These are phyloP conservation scores for Chiloscyllium punctatum DNA, from an alignment of 2,797 vertebrate species.

Conservation along the genomic window DNA sequence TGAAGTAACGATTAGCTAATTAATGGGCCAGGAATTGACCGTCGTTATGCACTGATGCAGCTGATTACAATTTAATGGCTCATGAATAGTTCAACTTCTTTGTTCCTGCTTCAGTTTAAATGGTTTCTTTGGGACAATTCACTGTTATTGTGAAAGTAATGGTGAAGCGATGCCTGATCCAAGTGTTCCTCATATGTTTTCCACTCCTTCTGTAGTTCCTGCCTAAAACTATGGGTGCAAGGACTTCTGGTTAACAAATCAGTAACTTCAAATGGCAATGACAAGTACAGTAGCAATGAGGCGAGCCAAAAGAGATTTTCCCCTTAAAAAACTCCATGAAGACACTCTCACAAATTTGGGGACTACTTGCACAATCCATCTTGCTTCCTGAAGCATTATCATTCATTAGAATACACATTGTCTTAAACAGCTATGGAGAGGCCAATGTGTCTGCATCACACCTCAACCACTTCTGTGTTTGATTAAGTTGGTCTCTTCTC, in stretches of 20 bases:
- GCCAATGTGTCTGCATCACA: not conserved
- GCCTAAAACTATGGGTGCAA: not conserved
- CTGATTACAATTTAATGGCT: slow-evolving; percentile 34
- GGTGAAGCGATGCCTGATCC: not conserved
- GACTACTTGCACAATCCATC: not conserved
- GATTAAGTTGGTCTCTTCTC: not conserved
- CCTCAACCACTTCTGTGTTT: not conserved
- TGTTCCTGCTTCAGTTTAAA: not conserved
- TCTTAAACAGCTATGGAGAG: too few relatives aligned
- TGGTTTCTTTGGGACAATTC: not conserved
- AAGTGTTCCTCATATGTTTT: not conserved
- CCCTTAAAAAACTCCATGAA: not conserved
- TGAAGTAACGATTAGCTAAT: slow-evolving; percentile 34
- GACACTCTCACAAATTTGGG: not conserved
- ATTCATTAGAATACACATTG: not conserved
- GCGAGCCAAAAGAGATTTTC: not conserved
- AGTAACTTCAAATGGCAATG: not conserved
- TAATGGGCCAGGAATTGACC: slow-evolving; percentile 31
- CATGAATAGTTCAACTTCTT: slow-evolving; percentile 23
- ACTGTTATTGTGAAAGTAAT: not conserved
- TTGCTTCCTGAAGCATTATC: not conserved
- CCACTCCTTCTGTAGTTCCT: not conserved
- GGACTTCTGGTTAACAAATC: not conserved
- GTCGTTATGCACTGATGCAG: slow-evolving; percentile 26
- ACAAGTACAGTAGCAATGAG: not conserved